Percentiles rank a stretch among this genome's conserved stretches.
These are phyloP conservation scores for Sarcophaga carnaria DNA, from an alignment of 2,888 invertebrate genomes.

Conservation along the genomic window DNA sequence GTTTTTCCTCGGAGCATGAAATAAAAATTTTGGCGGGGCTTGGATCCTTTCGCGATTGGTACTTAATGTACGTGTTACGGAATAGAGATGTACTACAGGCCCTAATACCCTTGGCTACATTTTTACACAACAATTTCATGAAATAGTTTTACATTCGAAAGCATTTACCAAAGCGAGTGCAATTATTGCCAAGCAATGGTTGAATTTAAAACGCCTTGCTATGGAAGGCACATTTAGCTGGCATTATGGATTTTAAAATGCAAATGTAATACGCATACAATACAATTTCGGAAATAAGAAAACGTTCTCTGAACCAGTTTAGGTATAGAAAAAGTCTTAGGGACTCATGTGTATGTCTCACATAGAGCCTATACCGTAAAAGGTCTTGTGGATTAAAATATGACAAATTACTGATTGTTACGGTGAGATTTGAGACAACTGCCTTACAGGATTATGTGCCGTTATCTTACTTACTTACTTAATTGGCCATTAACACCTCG, in stretches of 20 bases:
- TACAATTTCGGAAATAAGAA: too few species aligned
- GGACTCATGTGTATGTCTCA: too few species aligned
- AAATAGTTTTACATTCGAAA: conserved; percentile 23
- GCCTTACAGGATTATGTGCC: too few species aligned
- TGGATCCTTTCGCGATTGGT: conserved; percentile 6
- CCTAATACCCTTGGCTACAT: conserved; percentile 40
- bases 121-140: conserved; percentile 23
- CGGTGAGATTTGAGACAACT: too few species aligned
- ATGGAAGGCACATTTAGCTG: neutral
- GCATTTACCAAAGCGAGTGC: conserved; percentile 52
- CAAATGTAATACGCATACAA: neutral
- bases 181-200: conserved; percentile 47
- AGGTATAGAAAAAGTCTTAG: too few species aligned
- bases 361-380: too few species aligned
- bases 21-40: conserved; percentile 5
- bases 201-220: conserved; percentile 8
- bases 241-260: neutral
- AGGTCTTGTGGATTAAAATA: too few species aligned
- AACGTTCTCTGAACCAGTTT: too few species aligned
- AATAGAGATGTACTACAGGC: conserved; percentile 40
- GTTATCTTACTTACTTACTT: too few species aligned
- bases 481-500: too few species aligned
- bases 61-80: conserved; percentile 22
- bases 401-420: too few species aligned
- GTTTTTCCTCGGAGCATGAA: conserved; percentile 17